phyloP scores from a whole-genome alignment of 2,113 vertebrate species.

The Euleptes europaea region DNA sequence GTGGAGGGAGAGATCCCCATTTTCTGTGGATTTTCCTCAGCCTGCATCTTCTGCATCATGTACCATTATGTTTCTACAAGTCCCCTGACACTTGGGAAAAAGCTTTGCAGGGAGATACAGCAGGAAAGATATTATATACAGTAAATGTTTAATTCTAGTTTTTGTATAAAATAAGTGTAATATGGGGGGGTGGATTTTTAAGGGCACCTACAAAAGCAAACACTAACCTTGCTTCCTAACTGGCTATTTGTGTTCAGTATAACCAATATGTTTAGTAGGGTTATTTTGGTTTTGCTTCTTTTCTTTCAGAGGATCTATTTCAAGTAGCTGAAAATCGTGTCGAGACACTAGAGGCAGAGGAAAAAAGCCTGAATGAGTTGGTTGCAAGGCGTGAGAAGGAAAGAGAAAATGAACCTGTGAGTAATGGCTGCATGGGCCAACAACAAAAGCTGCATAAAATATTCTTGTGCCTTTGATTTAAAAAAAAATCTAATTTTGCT shows the following conservation, averaged over 20 bases:
- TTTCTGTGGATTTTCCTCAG: too few relatives aligned
- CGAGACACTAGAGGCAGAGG: constrained; percentile 79
- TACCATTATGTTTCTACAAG: too few relatives aligned
- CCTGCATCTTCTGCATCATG: too few relatives aligned
- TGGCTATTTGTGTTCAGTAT: background rate
- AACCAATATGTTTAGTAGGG: background rate
- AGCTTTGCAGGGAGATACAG: too few relatives aligned
- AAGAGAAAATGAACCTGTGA: constrained; percentile 85
- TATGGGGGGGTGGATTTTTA: too few relatives aligned
- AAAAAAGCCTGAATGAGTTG: constrained; percentile 82
- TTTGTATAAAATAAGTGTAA: too few relatives aligned
- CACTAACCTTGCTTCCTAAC: background rate
- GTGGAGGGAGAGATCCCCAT: too few relatives aligned
- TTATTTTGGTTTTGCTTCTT: constrained; percentile 14
- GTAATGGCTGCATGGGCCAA: constrained; percentile 49
- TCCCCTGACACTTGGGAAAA: too few relatives aligned
- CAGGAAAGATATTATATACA: too few relatives aligned
- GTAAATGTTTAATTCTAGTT: too few relatives aligned
- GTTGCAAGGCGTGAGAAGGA: constrained; percentile 87
- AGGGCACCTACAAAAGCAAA: background rate
- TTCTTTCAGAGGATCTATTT: constrained; percentile 84
- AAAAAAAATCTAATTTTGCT: background rate
- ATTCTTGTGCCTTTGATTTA: background rate
- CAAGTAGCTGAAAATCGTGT: constrained; percentile 85
- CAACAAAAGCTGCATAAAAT: background rate